Base-by-base conservation (phyloP, 1,140 invertebrate species). In the Euura saliciscinereae region DNA sequence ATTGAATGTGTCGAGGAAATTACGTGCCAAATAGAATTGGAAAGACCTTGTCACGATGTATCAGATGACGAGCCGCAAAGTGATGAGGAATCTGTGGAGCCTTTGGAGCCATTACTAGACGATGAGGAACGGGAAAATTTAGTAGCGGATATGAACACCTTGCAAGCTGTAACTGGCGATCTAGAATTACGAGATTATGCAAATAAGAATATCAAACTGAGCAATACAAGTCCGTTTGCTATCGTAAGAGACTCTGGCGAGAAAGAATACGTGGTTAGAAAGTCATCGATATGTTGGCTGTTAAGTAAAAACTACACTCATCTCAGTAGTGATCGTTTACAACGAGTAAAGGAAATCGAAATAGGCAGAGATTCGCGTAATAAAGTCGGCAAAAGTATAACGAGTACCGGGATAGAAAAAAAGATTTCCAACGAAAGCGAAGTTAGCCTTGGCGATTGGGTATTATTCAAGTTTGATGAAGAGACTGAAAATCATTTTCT, bases 1-100 rank as follows among this genome's bases (percentile, higher is more conserved):
- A 51, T 51, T 51, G 46, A 51, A 51, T 51, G 46, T 51, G 11
- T 51, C 46, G 46, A 51, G 46, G 46, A 51, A 51, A 51, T 51
- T 51, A 51, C 46, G 46, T 51, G 46, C 46, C 46, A 51, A 11
- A 5, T 51, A 51, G 46, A 51, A 5, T 6, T 51, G 46, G 46
- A 5, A 51, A 51, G 46, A 51, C 46, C 46, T 51, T 6, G 46
- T 51, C 5, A 11, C 46, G 46, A 51, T 5, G 11, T 51, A 6
- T 51, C 46, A 51, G 46, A 51, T 51, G 46, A 51, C 11, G 46
- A 51, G 11, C 11, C 46, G 46, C 46, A 6, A 51, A 51, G 46
- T 51, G 46, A 51, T 51, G 46, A 51, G 46, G 46, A 51, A 51
- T 51, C 46, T 11, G 11, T 51, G 11, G 6, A 51, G 46, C 11